A percentile compares a stretch with the other conserved stretches of the same genome.
phyloP scores from a whole-genome alignment of 2,888 invertebrate species.

The Chrysotoxum bicinctum region DNA sequence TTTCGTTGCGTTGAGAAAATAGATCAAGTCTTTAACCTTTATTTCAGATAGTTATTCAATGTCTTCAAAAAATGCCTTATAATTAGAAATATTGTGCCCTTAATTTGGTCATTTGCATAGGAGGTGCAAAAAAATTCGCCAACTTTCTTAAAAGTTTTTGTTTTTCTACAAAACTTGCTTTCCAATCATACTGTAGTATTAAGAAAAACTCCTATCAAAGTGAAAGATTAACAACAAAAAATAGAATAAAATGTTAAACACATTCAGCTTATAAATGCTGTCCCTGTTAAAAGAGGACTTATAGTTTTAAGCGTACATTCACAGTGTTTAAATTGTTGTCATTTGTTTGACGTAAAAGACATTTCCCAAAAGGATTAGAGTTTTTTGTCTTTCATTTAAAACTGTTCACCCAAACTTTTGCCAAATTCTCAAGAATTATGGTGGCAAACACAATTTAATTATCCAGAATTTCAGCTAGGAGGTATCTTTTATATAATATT shows the following conservation, averaged over 20 bases:
- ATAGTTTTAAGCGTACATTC: background rate
- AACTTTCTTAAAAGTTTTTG: no score
- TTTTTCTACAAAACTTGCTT: background rate
- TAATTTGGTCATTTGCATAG: no score
- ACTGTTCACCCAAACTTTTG: background rate
- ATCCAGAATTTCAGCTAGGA: background rate
- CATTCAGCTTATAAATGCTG: background rate
- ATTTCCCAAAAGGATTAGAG: conserved; percentile 12
- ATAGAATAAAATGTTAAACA: background rate
- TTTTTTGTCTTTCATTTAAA: background rate
- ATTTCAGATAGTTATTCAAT: no score
- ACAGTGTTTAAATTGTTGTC: background rate
- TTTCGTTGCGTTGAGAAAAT: no score
- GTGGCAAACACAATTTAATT: conserved; percentile 42
- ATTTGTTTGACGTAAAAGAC: conserved; percentile 6
- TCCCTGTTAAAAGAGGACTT: background rate
- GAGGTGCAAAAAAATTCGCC: no score
- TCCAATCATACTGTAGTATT: background rate
- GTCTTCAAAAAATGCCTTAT: no score
- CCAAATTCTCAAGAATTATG: conserved; percentile 3
- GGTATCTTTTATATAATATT: background rate
- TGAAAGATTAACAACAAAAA: background rate
- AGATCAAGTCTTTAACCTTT: no score
- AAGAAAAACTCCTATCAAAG: background rate
- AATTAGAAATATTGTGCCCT: no score